These are phyloP conservation scores for Hapalemur alaotrensis DNA, from an alignment of 2,797 vertebrate species.

Conservation along the genomic window DNA sequence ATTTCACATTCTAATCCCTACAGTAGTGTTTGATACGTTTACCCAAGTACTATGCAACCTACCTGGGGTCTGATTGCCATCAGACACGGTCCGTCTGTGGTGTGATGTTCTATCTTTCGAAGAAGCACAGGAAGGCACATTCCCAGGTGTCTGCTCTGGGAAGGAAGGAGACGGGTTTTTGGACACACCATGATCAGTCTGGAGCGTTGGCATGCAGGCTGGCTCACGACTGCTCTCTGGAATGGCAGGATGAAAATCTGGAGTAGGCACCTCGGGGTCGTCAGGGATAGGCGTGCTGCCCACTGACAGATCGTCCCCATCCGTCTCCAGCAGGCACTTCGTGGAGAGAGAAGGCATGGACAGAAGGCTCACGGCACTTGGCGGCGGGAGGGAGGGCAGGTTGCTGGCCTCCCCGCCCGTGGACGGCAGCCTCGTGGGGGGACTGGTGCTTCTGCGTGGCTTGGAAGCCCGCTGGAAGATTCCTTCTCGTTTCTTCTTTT, in stretches of 20 bases:
- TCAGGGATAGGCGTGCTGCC: neutral
- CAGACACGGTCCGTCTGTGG: constrained; percentile 77
- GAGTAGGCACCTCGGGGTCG: neutral
- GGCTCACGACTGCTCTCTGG: constrained; percentile 40
- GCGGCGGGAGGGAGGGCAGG: constrained; percentile 57
- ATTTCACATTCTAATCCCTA: neutral
- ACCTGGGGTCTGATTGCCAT: constrained; percentile 78
- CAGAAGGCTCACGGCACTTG: constrained; percentile 86
- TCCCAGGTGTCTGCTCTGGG: constrained; percentile 40
- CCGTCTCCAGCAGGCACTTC: constrained; percentile 89
- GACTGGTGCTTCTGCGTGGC: constrained; percentile 90
- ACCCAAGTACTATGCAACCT: constrained; percentile 35
- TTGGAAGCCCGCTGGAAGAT: constrained; percentile 91
- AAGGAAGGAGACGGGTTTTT: constrained; percentile 47
- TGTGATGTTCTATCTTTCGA: constrained; percentile 13
- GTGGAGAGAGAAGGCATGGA: constrained; percentile 93
- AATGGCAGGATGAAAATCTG: constrained; percentile 3
- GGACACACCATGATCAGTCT: neutral
- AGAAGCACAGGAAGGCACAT: constrained; percentile 5
- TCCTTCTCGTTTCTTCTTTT: constrained; percentile 91
- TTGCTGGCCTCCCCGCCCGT: constrained; percentile 85
- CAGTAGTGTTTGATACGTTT: rapidly evolving
- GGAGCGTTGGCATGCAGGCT: neutral
- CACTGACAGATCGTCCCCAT: constrained; percentile 73
- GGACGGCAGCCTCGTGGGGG: constrained; percentile 76